Evolutionary conservation across 2,797 vertebrate species (phyloP).

Genomic region (Phataginus tetradactyla): DNA sequence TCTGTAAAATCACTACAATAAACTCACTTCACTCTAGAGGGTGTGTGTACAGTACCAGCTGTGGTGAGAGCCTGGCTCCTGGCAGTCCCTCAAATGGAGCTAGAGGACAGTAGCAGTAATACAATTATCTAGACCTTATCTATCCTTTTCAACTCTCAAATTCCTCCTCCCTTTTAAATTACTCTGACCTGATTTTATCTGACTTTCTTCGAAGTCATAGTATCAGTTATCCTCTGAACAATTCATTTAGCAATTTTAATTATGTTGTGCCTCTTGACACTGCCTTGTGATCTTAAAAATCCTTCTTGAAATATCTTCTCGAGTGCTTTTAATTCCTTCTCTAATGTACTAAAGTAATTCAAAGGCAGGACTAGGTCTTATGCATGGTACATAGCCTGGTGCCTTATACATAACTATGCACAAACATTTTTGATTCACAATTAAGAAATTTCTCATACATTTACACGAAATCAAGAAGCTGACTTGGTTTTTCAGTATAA

Average conservation of each 20-base stretch:
- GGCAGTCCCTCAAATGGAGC: not conserved
- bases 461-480: not conserved
- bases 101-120: not conserved
- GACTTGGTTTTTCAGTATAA: not conserved
- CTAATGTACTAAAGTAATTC: not conserved
- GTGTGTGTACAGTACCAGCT: not conserved
- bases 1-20: not conserved
- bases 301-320: not conserved
- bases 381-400: not conserved
- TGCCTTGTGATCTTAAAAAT: slow-evolving; percentile 35
- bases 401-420: not conserved
- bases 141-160: slow-evolving; percentile 54
- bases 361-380: not conserved
- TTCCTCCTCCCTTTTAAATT: slow-evolving; percentile 62
- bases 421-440: not conserved
- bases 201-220: not conserved
- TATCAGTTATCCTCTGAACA: slow-evolving; percentile 31
- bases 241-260: slow-evolving; percentile 55
- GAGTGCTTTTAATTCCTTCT: not conserved
- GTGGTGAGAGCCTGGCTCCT: not conserved
- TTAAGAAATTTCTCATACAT: not conserved
- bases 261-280: not conserved
- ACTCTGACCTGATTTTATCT: slow-evolving; percentile 49
- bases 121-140: slow-evolving; percentile 1
- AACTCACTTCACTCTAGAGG: not conserved